Evolutionary conservation across 2,797 vertebrate genomes (phyloP).

Genomic region (Allobates femoralis): DNA sequence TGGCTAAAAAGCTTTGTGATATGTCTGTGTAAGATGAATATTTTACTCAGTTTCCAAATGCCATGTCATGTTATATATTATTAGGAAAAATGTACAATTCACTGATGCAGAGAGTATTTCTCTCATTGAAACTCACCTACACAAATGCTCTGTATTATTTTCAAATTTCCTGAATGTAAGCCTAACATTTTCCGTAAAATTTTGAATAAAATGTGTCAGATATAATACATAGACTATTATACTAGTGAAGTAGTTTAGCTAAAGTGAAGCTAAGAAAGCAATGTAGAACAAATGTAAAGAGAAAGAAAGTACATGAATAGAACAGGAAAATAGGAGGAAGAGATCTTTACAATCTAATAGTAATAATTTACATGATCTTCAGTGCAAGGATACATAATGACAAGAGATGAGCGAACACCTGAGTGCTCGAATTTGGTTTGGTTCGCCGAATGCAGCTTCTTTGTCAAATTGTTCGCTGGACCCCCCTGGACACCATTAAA

Average conservation of each 20-base stretch:
- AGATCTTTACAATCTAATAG: not conserved
- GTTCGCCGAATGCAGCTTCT: too few relatives aligned
- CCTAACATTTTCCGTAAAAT: conserved; percentile 1
- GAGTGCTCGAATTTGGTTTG: too few relatives aligned
- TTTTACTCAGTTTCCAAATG: not conserved
- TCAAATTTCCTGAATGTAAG: not conserved
- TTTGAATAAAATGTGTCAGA: conserved; percentile 17
- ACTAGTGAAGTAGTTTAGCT: not conserved
- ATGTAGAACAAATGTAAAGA: conserved; percentile 1
- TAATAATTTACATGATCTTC: not conserved
- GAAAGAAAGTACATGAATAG: not conserved
- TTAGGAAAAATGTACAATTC: not conserved
- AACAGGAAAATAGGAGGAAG: not conserved
- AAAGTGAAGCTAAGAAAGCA: not conserved
- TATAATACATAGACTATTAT: not conserved
- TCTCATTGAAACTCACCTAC: not conserved
- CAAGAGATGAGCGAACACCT: too few relatives aligned
- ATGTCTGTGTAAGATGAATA: too few relatives aligned
- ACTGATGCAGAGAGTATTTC: not conserved
- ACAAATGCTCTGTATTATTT: not conserved
- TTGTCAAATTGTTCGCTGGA: too few relatives aligned
- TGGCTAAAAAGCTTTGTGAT: too few relatives aligned
- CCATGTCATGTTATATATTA: not conserved
- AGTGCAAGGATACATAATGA: too few relatives aligned
- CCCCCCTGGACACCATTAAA: too few relatives aligned